phyloP scores from a whole-genome alignment of 1,140 invertebrate genomes.

The Pseudomyrmex sp. region DNA sequence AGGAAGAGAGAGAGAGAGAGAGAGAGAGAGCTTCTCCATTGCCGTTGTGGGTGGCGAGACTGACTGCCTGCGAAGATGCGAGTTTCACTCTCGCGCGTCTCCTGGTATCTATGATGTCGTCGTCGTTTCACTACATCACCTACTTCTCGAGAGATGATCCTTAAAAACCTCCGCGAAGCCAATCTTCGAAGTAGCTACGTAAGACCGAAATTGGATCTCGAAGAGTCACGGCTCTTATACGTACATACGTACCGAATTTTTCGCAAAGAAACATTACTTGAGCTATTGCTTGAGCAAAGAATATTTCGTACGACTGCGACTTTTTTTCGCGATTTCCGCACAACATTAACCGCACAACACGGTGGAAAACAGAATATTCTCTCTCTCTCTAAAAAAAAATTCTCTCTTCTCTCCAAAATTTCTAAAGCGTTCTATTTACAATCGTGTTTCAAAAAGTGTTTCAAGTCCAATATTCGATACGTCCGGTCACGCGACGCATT shows the following conservation, averaged over 20 bases:
- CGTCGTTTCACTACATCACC: constrained; percentile 53
- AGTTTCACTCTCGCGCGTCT: constrained; percentile 38
- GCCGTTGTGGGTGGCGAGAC: constrained; percentile 36
- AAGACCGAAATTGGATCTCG: constrained; percentile 54
- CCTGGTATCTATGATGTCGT: constrained; percentile 63
- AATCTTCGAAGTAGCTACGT: constrained; percentile 36
- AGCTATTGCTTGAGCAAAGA: no score
- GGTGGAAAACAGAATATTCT: background rate
- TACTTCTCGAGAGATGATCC: constrained; percentile 58
- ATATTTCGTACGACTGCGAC: no score
- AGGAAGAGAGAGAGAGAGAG: no score
- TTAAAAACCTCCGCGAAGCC: constrained; percentile 40
- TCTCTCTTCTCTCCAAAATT: no score
- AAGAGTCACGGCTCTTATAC: constrained; percentile 18
- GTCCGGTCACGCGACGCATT: background rate
- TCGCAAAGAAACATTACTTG: background rate
- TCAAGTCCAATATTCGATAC: background rate
- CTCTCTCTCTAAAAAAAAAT: background rate
- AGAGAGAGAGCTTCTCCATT: background rate
- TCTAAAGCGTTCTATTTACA: no score
- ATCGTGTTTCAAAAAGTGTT: background rate
- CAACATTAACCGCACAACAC: constrained; percentile 10
- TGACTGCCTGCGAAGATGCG: constrained; percentile 35
- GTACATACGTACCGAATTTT: background rate
- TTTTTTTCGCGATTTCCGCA: constrained; percentile 19